Evolutionary conservation across 2,113 vertebrate genomes (phyloP).

Genomic region (Triplophysa rosa): DNA sequence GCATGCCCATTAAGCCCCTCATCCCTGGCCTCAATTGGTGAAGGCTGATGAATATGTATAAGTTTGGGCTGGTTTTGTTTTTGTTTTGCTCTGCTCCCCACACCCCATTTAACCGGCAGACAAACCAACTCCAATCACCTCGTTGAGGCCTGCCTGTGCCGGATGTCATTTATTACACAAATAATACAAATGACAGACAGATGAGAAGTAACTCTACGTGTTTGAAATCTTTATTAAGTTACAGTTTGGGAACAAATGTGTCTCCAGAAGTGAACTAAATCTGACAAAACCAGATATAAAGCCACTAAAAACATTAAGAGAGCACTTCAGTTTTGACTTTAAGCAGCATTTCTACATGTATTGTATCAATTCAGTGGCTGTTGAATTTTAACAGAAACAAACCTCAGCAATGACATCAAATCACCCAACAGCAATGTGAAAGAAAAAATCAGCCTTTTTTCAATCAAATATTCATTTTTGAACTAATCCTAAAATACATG

Average conservation of each 20-base stretch:
- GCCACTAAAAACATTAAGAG: too few species aligned
- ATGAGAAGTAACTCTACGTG: not conserved
- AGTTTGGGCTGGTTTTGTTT: constrained; percentile 49
- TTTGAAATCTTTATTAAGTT: not conserved
- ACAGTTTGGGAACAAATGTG: not conserved
- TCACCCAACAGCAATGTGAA: too few species aligned
- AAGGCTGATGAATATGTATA: constrained; percentile 70
- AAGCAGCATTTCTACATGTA: too few species aligned
- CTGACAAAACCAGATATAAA: too few species aligned
- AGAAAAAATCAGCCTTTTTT: too few species aligned
- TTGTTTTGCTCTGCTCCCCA: constrained; percentile 45
- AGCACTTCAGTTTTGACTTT: too few species aligned
- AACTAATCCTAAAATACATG: too few species aligned
- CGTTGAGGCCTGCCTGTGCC: constrained; percentile 40
- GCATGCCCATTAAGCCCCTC: constrained; percentile 65
- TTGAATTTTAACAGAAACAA: too few species aligned
- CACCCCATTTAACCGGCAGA: constrained; percentile 26
- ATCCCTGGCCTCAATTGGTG: constrained; percentile 57
- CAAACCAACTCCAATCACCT: constrained; percentile 42
- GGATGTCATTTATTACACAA: constrained; percentile 40
- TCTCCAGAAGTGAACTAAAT: too few species aligned
- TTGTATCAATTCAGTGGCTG: too few species aligned
- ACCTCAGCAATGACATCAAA: too few species aligned
- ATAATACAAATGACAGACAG: constrained; percentile 8
- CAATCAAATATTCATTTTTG: too few species aligned